Evolutionary conservation across 2,888 invertebrate species (phyloP).

Genomic region (Erynnis tages): DNA sequence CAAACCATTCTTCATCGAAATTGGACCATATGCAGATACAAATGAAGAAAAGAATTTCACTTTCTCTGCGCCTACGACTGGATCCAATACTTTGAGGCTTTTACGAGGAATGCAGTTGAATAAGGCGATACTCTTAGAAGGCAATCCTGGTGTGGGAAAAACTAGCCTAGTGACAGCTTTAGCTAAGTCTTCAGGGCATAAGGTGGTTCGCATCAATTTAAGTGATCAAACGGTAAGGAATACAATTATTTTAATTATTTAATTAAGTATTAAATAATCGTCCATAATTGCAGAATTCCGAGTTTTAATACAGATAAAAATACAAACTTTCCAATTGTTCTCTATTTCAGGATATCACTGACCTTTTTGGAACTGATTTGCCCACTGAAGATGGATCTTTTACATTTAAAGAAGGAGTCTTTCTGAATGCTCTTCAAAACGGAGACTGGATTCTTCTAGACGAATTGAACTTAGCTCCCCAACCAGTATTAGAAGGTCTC

Average conservation of each 20-base stretch:
- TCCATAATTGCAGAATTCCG: too few species aligned
- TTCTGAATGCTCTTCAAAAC: slow-evolving; percentile 94
- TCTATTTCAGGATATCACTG: slow-evolving; percentile 90
- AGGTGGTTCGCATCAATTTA: slow-evolving; percentile 95
- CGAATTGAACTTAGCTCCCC: slow-evolving; percentile 98
- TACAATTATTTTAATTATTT: not conserved
- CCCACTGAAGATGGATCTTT: slow-evolving; percentile 97
- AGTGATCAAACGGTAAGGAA: slow-evolving; percentile 97
- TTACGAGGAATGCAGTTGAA: slow-evolving; percentile 94
- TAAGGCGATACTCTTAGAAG: slow-evolving; percentile 97
- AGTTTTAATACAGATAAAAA: not conserved
- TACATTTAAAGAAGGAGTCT: slow-evolving; percentile 97
- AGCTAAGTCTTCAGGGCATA: slow-evolving; percentile 91
- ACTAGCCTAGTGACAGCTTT: slow-evolving; percentile 96
- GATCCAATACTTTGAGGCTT: slow-evolving; percentile 90
- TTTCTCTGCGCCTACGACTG: slow-evolving; percentile 90
- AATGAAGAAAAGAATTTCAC: slow-evolving; percentile 78
- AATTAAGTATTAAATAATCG: too few species aligned
- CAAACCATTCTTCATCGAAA: slow-evolving; percentile 87
- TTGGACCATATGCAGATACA: slow-evolving; percentile 60
- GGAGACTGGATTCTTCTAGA: slow-evolving; percentile 98
- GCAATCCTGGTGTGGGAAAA: slow-evolving; percentile 99
- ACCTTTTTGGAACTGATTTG: slow-evolving; percentile 98
- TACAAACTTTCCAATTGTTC: not conserved
- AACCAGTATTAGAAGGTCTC: slow-evolving; percentile 98